phyloP scores from a whole-genome alignment of 2,797 vertebrate genomes.

The Poeciliopsis infans region DNA sequence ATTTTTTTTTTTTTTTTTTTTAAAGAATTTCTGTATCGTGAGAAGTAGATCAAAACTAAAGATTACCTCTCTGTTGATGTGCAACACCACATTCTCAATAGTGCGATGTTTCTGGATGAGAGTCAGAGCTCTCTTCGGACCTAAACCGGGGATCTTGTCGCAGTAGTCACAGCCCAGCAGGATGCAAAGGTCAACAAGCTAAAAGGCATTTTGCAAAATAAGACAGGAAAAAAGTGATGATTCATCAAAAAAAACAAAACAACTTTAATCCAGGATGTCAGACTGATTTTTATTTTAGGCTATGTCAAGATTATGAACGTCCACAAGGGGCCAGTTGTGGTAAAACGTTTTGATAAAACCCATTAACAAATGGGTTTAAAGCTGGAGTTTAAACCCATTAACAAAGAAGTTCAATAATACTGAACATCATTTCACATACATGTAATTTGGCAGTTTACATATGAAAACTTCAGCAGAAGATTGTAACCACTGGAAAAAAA shows the following conservation, averaged over 20 bases:
- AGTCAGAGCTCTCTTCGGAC: constrained; percentile 80
- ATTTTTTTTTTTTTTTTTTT: neutral
- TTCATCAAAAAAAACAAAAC: neutral
- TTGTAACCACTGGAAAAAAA: too few relatives aligned
- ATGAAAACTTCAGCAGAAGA: too few relatives aligned
- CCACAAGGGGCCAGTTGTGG: too few relatives aligned
- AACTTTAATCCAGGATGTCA: neutral
- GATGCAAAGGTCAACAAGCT: constrained; percentile 90
- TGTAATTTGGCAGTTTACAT: too few relatives aligned
- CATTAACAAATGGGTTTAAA: too few relatives aligned
- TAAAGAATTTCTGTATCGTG: neutral
- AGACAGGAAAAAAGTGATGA: neutral
- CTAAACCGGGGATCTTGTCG: constrained; percentile 81
- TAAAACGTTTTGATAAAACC: too few relatives aligned
- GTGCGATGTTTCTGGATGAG: constrained; percentile 81
- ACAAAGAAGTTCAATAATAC: too few relatives aligned
- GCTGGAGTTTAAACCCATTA: too few relatives aligned
- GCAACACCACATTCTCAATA: constrained; percentile 80
- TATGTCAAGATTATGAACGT: too few relatives aligned
- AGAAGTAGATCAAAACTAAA: constrained; percentile 6
- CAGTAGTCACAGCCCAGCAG: constrained; percentile 88
- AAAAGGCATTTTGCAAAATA: constrained; percentile 5
- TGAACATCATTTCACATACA: too few relatives aligned
- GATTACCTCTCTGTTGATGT: constrained; percentile 78
- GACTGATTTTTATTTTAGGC: too few relatives aligned